Evolutionary conservation across 1,140 invertebrate species (phyloP).

Genomic region (Aradophagus sp.): DNA sequence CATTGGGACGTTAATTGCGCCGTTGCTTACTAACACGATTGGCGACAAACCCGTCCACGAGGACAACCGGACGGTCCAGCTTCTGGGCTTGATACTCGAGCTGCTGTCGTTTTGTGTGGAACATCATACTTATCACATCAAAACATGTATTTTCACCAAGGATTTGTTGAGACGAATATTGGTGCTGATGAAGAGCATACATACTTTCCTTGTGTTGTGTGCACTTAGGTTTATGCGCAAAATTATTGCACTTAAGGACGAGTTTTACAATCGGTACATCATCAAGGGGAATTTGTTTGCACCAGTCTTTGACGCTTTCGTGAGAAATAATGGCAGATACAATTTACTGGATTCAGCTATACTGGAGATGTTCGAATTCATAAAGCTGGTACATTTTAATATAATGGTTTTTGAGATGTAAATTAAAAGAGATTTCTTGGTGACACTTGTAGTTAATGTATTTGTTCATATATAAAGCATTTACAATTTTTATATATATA

Average conservation of each 20-base stretch:
- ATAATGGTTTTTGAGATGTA: too few relatives aligned
- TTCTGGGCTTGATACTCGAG: constrained; percentile 95
- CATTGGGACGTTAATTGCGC: constrained; percentile 95
- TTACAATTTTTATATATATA: too few relatives aligned
- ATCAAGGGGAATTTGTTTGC: constrained; percentile 96
- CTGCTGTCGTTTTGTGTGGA: constrained; percentile 99
- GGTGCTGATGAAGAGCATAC: constrained; percentile 97
- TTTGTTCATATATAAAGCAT: too few relatives aligned
- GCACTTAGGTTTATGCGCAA: constrained; percentile 97
- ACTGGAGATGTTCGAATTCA: constrained; percentile 99
- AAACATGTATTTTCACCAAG: constrained; percentile 97
- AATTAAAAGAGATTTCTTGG: too few relatives aligned
- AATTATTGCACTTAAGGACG: constrained; percentile 97
- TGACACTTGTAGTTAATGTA: too few relatives aligned
- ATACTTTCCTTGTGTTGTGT: constrained; percentile 97
- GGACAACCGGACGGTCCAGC: constrained; percentile 96
- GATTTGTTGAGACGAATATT: constrained; percentile 95
- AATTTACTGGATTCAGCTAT: constrained; percentile 99
- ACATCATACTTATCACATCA: constrained; percentile 99
- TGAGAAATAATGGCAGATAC: constrained; percentile 96
- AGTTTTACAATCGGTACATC: constrained; percentile 98
- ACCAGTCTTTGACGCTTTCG: constrained; percentile 96
- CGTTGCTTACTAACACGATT: constrained; percentile 91
- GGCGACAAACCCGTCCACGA: constrained; percentile 91
- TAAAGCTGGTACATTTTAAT: constrained; percentile 90